Evolutionary conservation across 2,113 vertebrate species (phyloP).

Genomic region (Conger conger): DNA sequence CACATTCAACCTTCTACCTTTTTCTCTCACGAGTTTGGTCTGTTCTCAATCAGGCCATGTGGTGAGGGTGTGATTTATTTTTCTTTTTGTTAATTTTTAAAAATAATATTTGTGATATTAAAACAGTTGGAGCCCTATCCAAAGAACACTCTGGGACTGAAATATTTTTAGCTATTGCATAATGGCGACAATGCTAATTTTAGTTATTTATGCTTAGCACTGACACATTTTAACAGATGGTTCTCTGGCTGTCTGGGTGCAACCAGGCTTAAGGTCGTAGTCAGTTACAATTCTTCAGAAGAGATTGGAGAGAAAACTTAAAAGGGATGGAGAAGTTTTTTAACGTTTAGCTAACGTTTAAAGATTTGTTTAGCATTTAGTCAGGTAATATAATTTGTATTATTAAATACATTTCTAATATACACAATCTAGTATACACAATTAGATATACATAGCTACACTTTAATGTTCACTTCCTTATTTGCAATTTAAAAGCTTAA

Average conservation of each 20-base stretch:
- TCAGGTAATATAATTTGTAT: not conserved
- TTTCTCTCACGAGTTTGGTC: not conserved
- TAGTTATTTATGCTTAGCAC: not conserved
- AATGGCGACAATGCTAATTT: not conserved
- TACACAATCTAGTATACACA: too few relatives aligned
- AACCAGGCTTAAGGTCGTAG: not conserved
- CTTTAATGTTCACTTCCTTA: not conserved
- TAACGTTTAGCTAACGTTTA: not conserved
- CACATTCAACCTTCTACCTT: not conserved
- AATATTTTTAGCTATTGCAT: not conserved
- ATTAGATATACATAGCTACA: not conserved
- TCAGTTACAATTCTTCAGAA: not conserved
- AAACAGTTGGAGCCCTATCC: too few relatives aligned
- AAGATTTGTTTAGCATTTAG: not conserved
- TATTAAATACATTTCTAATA: not conserved
- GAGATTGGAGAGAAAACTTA: not conserved
- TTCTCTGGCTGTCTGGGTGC: not conserved
- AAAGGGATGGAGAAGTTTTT: not conserved
- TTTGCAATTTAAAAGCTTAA: not conserved
- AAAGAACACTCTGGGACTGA: not conserved
- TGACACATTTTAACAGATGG: not conserved
- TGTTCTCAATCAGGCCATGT: not conserved
- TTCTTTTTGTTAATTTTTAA: too few relatives aligned
- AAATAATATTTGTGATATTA: too few relatives aligned
- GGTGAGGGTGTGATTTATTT: too few relatives aligned